A percentile compares a stretch with the other conserved stretches of the same genome.
phyloP scores from a whole-genome alignment of 2,797 vertebrate species.

The Neopelma chrysocephalum region DNA sequence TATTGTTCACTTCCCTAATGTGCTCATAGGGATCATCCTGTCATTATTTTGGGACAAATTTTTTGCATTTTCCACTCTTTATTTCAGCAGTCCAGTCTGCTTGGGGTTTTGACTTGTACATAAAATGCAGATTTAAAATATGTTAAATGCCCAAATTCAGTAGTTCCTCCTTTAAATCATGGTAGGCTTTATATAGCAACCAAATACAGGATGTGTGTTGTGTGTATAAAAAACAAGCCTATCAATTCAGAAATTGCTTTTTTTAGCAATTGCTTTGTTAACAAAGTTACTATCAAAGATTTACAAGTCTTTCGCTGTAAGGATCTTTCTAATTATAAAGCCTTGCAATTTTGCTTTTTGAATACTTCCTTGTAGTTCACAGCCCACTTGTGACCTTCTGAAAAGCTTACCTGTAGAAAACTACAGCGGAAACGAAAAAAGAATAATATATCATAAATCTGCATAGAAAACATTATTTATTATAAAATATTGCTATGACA shows the following conservation, averaged over 20 bases:
- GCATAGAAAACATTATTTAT: background rate
- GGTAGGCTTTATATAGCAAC: background rate
- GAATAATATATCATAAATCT: background rate
- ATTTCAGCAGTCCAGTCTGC: background rate
- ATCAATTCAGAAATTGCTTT: background rate
- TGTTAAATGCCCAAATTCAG: background rate
- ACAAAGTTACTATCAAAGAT: background rate
- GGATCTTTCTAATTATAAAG: background rate
- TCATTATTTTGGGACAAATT: background rate
- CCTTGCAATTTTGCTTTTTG: conserved; percentile 1
- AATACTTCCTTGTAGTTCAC: background rate
- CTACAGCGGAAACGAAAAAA: background rate
- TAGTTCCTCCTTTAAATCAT: conserved; percentile 9
- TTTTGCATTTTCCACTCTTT: background rate
- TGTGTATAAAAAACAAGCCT: background rate
- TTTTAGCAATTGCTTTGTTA: background rate
- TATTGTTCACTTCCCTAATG: background rate
- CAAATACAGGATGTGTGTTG: background rate
- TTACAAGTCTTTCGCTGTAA: background rate
- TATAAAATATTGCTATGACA: background rate
- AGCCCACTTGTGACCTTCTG: background rate
- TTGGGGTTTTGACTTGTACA: background rate
- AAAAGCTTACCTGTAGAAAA: background rate
- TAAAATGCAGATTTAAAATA: background rate
- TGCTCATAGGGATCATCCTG: background rate